Conservation (phyloP, 2,113 vertebrate species). For the Indicator maculatus region DNA sequence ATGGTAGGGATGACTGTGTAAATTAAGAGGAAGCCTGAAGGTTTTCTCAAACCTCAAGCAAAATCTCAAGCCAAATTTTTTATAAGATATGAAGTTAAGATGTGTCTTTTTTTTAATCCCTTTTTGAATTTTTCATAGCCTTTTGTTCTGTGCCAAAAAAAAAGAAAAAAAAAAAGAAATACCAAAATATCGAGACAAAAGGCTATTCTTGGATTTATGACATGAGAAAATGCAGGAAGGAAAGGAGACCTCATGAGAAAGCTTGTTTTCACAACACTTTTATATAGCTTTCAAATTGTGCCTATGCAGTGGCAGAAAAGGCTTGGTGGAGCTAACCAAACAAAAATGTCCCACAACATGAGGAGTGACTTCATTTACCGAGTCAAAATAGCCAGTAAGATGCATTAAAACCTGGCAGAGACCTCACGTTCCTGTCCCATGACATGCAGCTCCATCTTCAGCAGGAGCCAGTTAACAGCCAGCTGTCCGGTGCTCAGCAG, state of each 20-base stretch:
- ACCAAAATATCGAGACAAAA: slow-evolving; percentile 35
- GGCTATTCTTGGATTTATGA: slow-evolving; percentile 23
- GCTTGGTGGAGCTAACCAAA: neutral
- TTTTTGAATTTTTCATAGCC: neutral
- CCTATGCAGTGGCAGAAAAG: neutral
- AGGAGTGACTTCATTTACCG: neutral
- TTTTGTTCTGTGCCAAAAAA: neutral
- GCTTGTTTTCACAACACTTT: slow-evolving; percentile 43
- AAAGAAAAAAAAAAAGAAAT: neutral
- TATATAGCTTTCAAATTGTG: neutral
- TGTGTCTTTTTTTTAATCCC: too few species aligned
- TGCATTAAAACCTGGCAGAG: neutral
- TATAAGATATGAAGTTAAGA: neutral
- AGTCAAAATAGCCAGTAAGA: neutral
- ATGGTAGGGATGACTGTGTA: neutral
- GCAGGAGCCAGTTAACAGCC: accelerated
- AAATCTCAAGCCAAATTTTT: neutral
- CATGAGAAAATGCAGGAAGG: slow-evolving; percentile 44
- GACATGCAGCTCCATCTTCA: neutral
- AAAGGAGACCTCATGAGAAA: slow-evolving; percentile 56
- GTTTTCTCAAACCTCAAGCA: slow-evolving; percentile 2
- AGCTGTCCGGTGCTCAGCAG: neutral
- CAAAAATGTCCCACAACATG: neutral
- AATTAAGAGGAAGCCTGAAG: slow-evolving; percentile 5
- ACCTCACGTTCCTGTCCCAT: neutral